Base-by-base conservation (phyloP, 2,113 vertebrate species). In the Thymallus thymallus region DNA sequence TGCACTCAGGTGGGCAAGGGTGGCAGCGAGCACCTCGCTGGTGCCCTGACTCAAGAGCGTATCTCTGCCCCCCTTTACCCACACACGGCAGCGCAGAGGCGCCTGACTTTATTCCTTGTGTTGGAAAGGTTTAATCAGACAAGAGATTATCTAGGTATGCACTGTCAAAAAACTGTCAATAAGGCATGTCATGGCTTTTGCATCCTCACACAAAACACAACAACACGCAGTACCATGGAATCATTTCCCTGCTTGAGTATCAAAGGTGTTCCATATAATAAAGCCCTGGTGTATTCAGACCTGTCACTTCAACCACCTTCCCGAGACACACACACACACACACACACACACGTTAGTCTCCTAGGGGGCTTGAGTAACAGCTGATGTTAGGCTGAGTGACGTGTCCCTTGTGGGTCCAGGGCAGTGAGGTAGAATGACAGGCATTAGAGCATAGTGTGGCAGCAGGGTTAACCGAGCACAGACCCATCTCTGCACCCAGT, bases 301-400 rank as follows among this genome's bases (percentile, higher is more conserved):
- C 48, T 5, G 48, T 51, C 48, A 18, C 48, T 13, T 51, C 48
- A 18, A 13, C 48, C 48, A 41, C 35, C 35, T 10, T 10, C 35
- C 48, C 4, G 35, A 22, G 26, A 62, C 55, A 18, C 16, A 76
- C 35, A 56, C 7, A 46, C n/a, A n/a, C n/a, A n/a, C n/a, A n/a
- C n/a, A n/a, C n/a, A n/a, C n/a, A n/a, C n/a, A n/a, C 73, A 18
- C 56, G 24, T 22, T 70, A 67, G 71, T 16, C 68, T 80, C 69
- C 7, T 20, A 62, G 78, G 76, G 79, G 74, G 80, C 7, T 76
- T 68, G 72, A 61, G 60, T 69, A 84, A 85, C 85, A 86, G 83
- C 82, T 85, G 86, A 82, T 86, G 82, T 22, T 22, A 60, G 56
- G 75, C 71, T 73, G 79, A 76, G 71, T 77, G 67, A 69, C 64